Conservation (phyloP, 30 jellyfish, hydroid and myxozoan genomes). For the Aurelia aurita complex sp. Pacific region DNA sequence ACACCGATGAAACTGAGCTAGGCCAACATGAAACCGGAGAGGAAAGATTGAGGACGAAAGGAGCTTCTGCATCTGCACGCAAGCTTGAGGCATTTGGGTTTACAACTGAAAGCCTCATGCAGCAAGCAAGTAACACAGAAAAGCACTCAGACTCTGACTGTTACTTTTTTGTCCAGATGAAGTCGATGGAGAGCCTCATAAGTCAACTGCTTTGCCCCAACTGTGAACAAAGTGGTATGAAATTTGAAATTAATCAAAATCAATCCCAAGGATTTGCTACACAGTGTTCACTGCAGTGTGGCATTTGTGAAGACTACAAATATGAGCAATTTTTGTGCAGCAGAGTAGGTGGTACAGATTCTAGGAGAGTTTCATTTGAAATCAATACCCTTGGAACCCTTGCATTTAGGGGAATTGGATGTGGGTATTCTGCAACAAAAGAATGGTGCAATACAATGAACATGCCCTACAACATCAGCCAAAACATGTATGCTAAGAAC, state of each 20-base stretch:
- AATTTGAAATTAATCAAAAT: background rate
- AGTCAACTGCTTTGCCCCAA: conserved; percentile 15
- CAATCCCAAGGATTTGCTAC: background rate
- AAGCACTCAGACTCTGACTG: background rate
- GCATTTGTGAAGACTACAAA: conserved; percentile 14
- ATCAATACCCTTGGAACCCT: conserved; percentile 33
- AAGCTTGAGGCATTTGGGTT: conserved; percentile 1
- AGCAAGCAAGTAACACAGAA: background rate
- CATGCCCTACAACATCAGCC: conserved; percentile 38
- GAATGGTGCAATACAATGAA: conserved; percentile 55
- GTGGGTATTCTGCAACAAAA: conserved; percentile 54
- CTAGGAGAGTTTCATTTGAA: conserved; percentile 32
- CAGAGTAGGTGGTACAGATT: conserved; percentile 19
- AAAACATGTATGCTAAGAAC: background rate
- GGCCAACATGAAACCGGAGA: background rate
- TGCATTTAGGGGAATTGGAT: conserved; percentile 37
- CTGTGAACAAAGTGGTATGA: conserved; percentile 17
- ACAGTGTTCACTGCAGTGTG: background rate
- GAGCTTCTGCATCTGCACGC: no score
- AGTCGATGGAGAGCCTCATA: background rate
- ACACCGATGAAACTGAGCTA: background rate
- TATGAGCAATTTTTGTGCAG: conserved; percentile 20
- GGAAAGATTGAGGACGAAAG: background rate
- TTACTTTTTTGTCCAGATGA: conserved; percentile 16
- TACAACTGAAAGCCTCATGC: background rate